These are phyloP conservation scores for Elephas maximus DNA, from an alignment of 2,113 vertebrate species.

Conservation along the genomic window DNA sequence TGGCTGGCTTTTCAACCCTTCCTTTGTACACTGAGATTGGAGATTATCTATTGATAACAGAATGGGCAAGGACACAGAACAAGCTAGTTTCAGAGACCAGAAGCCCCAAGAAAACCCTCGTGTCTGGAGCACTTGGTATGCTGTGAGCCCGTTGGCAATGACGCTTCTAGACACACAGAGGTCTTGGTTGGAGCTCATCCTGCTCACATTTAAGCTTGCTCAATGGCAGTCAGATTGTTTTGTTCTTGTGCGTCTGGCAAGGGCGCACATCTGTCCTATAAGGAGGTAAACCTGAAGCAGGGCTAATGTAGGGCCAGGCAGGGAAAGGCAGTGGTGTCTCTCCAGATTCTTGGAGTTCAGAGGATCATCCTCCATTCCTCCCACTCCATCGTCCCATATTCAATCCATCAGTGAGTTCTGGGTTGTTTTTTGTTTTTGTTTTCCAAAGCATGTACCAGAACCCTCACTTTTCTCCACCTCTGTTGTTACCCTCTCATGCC, in stretches of 20 bases:
- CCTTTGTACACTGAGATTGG: not conserved
- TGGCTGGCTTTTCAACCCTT: not conserved
- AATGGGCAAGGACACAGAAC: not conserved
- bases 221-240: too few species aligned
- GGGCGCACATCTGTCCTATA: not conserved
- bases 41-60: not conserved
- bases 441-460: not conserved
- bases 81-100: not conserved
- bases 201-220: not conserved
- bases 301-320: rapidly evolving
- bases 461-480: not conserved
- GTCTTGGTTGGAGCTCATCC: not conserved
- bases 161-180: not conserved
- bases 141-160: not conserved
- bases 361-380: not conserved
- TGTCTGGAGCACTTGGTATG: not conserved
- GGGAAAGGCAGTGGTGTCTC: not conserved
- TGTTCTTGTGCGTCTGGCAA: rapidly evolving
- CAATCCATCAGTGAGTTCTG: not conserved
- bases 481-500: rapidly evolving
- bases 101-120: not conserved
- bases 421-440: not conserved
- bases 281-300: not conserved
- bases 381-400: too few species aligned
- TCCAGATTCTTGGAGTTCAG: not conserved